These are phyloP conservation scores for Acleris literana DNA, from an alignment of 2,888 invertebrate genomes.

Conservation along the genomic window DNA sequence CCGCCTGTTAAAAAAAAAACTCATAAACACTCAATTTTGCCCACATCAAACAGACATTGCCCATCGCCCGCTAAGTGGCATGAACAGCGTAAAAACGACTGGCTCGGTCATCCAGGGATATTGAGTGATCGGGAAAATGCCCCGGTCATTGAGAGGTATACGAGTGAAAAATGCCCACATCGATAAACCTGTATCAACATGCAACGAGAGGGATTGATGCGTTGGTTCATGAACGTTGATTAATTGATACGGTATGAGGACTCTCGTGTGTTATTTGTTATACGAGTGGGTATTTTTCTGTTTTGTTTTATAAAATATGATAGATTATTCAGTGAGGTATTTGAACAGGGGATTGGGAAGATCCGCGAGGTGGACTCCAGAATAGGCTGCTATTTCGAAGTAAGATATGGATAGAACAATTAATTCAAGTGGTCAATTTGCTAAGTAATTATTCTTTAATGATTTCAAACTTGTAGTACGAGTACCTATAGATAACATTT, in stretches of 20 bases:
- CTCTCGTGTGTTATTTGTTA: not conserved
- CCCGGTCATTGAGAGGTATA: conserved; percentile 38
- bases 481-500: no score
- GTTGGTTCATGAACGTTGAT: conserved; percentile 40
- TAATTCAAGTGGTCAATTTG: no score
- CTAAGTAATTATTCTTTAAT: no score
- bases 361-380: no score
- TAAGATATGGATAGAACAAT: no score
- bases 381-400: no score
- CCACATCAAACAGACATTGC: conserved; percentile 1
- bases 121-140: conserved; percentile 7
- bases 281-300: no score
- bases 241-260: conserved; percentile 22
- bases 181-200: conserved; percentile 55
- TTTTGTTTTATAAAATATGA: no score
- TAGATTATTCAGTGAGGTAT: no score
- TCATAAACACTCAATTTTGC: not conserved
- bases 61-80: not conserved
- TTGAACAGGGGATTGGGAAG: no score
- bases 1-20: not conserved
- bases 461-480: no score
- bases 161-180: conserved; percentile 68
- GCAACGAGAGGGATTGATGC: conserved; percentile 56
- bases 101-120: conserved; percentile 1
- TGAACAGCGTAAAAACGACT: not conserved